Base-by-base conservation (phyloP, 2,888 invertebrate species). In the Stenodera caucasica region DNA sequence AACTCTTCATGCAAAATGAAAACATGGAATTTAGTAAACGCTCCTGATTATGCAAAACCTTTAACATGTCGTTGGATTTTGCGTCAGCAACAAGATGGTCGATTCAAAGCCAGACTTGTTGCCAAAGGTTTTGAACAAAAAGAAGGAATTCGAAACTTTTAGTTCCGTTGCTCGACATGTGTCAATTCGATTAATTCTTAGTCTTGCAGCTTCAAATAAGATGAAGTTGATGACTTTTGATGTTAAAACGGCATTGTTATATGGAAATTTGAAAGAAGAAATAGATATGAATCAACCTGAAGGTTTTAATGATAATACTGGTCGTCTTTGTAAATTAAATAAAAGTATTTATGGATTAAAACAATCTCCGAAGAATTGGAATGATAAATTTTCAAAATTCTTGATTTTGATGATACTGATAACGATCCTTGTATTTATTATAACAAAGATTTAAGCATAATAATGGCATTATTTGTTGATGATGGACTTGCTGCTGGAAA, bases 321-420 rank as follows among this genome's bases (percentile, higher is more conserved):
- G 40, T 12, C 49, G 50, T 23, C 53, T 60, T 8, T 63, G 65
- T 23, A 60, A 53, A 32, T 45, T 75, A 29, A 66, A 62, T 29
- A 72, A 68, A 64, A 71, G 71, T 62, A 58, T 74, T 18, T 73
- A 74, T 63, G 71, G 75, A 8, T 54, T 74, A 29, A 73, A 74
- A 56, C 73, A 75, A 66, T 66, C 74, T 6, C 70, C 72, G 26
- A 70, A 70, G 56, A 59, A 63, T 33, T 75, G 71, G 71, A 73
- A 73, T 51, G 58, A 67, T 32, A 69, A 57, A 54, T 65, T 75
- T 15, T 58, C 69, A 35, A 55, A 54, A 23, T 70, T 61, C 54
- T 57, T 72, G 6, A 60, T 49, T 65, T 74, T 49, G 32, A 58
- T 23, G 58, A 57, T n/a, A 70, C 69, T 4, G 72, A 73, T 62